Percentiles rank a stretch among this genome's conserved stretches.
Evolutionary conservation across 2,797 vertebrate species (phyloP).

Genomic region (Knipowitschia caucasica): DNA sequence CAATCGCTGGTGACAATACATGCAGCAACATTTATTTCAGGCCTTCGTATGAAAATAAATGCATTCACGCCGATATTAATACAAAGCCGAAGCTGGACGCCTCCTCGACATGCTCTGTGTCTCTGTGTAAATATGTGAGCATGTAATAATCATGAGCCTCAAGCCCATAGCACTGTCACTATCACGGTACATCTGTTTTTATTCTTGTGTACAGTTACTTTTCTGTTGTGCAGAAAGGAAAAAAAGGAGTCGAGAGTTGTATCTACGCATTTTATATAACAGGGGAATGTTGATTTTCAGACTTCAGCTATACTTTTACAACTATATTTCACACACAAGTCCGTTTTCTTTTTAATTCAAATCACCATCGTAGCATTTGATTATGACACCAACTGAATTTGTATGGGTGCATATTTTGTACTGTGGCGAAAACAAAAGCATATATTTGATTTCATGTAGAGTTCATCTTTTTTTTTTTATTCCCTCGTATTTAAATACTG

Average conservation of each 20-base stretch:
- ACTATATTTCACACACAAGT: neutral
- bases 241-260: slow-evolving; percentile 1
- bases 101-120: slow-evolving; percentile 60
- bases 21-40: slow-evolving; percentile 44
- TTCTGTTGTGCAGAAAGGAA: slow-evolving; percentile 15
- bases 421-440: neutral
- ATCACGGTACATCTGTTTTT: slow-evolving; percentile 9
- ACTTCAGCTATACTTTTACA: slow-evolving; percentile 8
- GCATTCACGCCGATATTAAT: slow-evolving; percentile 24
- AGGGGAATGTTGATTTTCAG: slow-evolving; percentile 4
- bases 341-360: neutral
- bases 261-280: slow-evolving; percentile 10
- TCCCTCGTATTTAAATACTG: too few relatives aligned
- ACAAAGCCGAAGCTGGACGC: slow-evolving; percentile 35
- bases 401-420: neutral
- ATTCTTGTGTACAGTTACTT: slow-evolving; percentile 15
- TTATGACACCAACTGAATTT: neutral
- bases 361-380: neutral
- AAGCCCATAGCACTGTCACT: slow-evolving; percentile 22
- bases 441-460: slow-evolving; percentile 2
- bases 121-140: slow-evolving; percentile 63
- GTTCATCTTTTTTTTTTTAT: slow-evolving; percentile 20
- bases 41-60: slow-evolving; percentile 30
- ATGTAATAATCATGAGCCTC: slow-evolving; percentile 64
- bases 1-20: slow-evolving; percentile 38